Conservation (phyloP, 2,797 vertebrate species). For the Geotrypetes seraphini region DNA sequence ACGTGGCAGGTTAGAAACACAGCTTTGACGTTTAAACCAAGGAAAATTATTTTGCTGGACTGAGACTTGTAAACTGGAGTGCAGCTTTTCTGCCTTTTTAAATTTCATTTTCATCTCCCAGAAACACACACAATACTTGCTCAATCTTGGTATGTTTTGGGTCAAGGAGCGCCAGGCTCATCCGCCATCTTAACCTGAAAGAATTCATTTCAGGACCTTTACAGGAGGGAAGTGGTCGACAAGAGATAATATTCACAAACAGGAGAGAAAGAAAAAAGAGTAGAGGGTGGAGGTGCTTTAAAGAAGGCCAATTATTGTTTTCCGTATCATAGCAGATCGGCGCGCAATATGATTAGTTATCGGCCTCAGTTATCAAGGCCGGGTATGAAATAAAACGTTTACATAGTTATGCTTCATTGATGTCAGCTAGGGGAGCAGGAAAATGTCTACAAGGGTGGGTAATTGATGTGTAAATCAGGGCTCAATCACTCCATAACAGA, state of each 20-base stretch:
- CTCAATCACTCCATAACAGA: slow-evolving; percentile 60
- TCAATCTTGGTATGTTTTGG: neutral
- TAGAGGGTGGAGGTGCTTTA: slow-evolving; percentile 42
- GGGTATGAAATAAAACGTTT: slow-evolving; percentile 52
- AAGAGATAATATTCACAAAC: slow-evolving; percentile 32
- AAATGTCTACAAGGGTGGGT: slow-evolving; percentile 57
- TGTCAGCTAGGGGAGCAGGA: slow-evolving; percentile 54
- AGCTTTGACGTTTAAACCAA: too few species aligned
- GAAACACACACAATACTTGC: slow-evolving; percentile 11
- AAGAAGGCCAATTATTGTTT: slow-evolving; percentile 48
- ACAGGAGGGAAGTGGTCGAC: slow-evolving; percentile 20
- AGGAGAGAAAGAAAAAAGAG: slow-evolving; percentile 9
- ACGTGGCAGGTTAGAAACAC: neutral
- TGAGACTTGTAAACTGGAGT: too few species aligned
- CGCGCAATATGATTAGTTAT: slow-evolving; percentile 53
- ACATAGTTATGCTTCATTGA: slow-evolving; percentile 49
- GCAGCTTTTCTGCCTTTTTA: too few species aligned
- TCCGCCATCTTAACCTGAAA: slow-evolving; percentile 6
- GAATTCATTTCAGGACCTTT: neutral
- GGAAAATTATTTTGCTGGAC: too few species aligned
- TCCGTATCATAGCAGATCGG: slow-evolving; percentile 42
- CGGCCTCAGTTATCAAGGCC: slow-evolving; percentile 48
- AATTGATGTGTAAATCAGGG: slow-evolving; percentile 66
- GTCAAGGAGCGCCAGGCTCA: neutral
- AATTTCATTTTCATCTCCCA: neutral